Conservation (phyloP, 2,797 vertebrate genomes). For the Chiloscyllium punctatum region DNA sequence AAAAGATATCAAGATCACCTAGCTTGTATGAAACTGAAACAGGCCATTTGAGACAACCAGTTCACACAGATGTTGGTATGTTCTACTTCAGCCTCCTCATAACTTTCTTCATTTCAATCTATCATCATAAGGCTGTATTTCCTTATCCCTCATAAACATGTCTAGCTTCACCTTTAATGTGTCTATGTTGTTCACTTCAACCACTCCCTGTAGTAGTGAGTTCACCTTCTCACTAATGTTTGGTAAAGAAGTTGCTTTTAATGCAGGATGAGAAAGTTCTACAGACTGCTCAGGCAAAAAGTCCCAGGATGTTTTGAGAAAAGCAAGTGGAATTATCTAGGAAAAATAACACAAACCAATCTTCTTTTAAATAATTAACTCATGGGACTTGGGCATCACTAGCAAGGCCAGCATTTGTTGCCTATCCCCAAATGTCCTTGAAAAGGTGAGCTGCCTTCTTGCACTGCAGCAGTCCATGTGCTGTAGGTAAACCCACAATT, state of each 20-base stretch:
- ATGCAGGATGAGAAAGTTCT: not conserved
- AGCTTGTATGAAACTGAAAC: not conserved
- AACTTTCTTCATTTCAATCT: not conserved
- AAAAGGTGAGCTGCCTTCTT: no score
- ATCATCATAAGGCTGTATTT: not conserved
- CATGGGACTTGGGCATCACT: no score
- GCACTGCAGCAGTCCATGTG: no score
- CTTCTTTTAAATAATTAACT: not conserved
- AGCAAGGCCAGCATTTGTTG: not conserved
- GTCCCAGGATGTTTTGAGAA: no score
- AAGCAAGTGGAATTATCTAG: not conserved
- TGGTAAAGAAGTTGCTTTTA: not conserved
- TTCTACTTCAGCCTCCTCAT: not conserved
- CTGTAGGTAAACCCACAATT: no score
- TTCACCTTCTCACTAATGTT: not conserved
- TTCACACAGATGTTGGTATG: not conserved
- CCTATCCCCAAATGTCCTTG: no score
- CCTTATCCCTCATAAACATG: not conserved
- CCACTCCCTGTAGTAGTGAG: not conserved
- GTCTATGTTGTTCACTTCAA: not conserved
- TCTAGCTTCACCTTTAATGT: not conserved
- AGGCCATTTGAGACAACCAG: not conserved
- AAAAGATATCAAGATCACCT: not conserved
- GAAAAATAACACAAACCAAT: not conserved
- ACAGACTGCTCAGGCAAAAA: not conserved